Evolutionary conservation across 1,140 invertebrate species (phyloP).

Genomic region (Maniola jurtina): DNA sequence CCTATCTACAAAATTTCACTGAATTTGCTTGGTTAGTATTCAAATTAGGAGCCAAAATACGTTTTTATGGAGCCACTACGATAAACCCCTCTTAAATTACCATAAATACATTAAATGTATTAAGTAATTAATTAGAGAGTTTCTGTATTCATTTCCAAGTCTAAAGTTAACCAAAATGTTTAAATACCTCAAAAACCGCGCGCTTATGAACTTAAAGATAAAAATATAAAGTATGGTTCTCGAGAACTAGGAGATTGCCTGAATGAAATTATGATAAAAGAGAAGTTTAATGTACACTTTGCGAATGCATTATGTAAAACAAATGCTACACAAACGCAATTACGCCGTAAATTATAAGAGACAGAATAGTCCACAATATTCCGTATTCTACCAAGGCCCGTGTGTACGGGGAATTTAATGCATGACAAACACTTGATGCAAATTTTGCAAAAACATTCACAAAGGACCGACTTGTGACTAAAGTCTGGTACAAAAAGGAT

Average conservation of each 20-base stretch:
- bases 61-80: too few species aligned
- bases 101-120: too few species aligned
- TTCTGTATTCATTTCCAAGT: too few species aligned
- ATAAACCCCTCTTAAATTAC: too few species aligned
- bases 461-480: conserved; percentile 14
- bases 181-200: too few species aligned
- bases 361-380: conserved; percentile 13
- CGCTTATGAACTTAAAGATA: too few species aligned
- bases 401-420: conserved; percentile 24
- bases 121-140: too few species aligned
- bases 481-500: conserved; percentile 5
- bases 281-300: conserved; percentile 4
- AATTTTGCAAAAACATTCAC: conserved; percentile 34
- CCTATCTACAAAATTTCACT: too few species aligned
- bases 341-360: conserved; percentile 16
- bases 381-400: conserved; percentile 10
- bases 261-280: background rate
- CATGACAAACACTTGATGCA: conserved; percentile 29
- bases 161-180: too few species aligned
- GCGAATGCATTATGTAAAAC: conserved; percentile 10
- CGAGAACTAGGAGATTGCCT: background rate
- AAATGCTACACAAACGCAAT: conserved; percentile 9
- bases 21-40: too few species aligned
- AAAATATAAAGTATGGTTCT: too few species aligned
- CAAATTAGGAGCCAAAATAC: too few species aligned